Evolutionary conservation across 2,113 vertebrate genomes (phyloP).

Genomic region (Nansenia antarctica): DNA sequence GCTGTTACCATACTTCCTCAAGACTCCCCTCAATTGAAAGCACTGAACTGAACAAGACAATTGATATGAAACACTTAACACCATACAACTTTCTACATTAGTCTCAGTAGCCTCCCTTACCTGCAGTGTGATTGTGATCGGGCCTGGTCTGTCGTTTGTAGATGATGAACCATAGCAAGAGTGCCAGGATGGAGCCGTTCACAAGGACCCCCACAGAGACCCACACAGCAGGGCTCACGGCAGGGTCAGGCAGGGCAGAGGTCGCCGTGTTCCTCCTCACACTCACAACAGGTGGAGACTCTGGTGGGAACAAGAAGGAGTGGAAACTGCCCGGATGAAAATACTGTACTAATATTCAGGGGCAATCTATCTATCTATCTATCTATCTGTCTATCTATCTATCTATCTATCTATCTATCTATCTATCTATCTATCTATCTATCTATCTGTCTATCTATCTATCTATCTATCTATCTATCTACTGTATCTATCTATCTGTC

Average conservation of each 20-base stretch:
- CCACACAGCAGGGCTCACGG: constrained; percentile 51
- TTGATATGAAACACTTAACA: not conserved
- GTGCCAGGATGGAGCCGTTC: constrained; percentile 51
- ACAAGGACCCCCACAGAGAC: constrained; percentile 44
- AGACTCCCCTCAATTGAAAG: not conserved
- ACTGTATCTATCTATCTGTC: no score
- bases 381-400: no score
- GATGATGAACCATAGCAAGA: constrained; percentile 65
- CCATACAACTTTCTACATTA: not conserved
- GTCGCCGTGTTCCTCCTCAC: not conserved
- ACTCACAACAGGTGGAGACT: not conserved
- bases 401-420: no score
- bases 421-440: no score
- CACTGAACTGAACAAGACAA: not conserved
- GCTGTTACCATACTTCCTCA: not conserved
- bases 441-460: no score
- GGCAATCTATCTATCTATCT: no score
- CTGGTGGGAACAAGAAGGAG: not conserved
- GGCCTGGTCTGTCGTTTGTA: constrained; percentile 46
- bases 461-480: no score
- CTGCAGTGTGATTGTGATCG: constrained; percentile 23
- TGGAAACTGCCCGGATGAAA: not conserved
- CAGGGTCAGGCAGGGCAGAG: not conserved
- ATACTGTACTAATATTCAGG: not conserved
- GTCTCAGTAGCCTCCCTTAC: constrained; percentile 30